Conservation (phyloP, 1,140 invertebrate species). For the Venturia canescens region DNA sequence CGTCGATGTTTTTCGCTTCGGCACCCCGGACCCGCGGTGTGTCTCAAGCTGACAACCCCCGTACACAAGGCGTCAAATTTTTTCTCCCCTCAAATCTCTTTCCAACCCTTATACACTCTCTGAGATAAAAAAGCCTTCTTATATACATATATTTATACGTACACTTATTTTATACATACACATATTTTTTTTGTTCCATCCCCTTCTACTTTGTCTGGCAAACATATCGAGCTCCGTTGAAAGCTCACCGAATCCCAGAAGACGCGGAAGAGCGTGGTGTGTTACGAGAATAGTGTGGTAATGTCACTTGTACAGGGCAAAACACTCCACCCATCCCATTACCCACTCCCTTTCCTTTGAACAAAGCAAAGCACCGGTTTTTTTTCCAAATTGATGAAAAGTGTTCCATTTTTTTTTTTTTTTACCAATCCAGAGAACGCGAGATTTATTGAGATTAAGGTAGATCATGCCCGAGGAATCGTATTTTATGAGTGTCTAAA, state of each 20-base stretch:
- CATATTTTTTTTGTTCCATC: not conserved
- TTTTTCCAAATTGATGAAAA: too few relatives aligned
- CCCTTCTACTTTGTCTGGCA: constrained; percentile 12
- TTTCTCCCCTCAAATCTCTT: not conserved
- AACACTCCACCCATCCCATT: not conserved
- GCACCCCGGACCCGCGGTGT: not conserved
- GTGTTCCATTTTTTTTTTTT: too few relatives aligned
- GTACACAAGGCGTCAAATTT: not conserved
- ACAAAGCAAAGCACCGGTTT: not conserved
- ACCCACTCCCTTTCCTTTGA: not conserved
- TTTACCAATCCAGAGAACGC: too few relatives aligned
- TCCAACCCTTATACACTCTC: not conserved
- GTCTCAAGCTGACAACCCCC: not conserved
- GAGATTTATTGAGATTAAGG: too few relatives aligned
- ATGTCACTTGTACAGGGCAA: not conserved
- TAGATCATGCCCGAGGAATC: too few relatives aligned
- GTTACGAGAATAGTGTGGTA: not conserved
- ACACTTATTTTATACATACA: too few relatives aligned
- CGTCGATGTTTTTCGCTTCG: not conserved
- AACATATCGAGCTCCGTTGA: constrained; percentile 9
- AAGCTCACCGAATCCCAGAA: constrained; percentile 19
- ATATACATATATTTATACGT: too few relatives aligned
- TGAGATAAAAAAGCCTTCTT: not conserved
- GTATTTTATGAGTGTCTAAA: too few relatives aligned
- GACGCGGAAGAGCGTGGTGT: not conserved